A percentile compares a stretch with the other conserved stretches of the same genome.
phyloP scores from a whole-genome alignment of 2,113 vertebrate species.

The Scophthalmus maximus region DNA sequence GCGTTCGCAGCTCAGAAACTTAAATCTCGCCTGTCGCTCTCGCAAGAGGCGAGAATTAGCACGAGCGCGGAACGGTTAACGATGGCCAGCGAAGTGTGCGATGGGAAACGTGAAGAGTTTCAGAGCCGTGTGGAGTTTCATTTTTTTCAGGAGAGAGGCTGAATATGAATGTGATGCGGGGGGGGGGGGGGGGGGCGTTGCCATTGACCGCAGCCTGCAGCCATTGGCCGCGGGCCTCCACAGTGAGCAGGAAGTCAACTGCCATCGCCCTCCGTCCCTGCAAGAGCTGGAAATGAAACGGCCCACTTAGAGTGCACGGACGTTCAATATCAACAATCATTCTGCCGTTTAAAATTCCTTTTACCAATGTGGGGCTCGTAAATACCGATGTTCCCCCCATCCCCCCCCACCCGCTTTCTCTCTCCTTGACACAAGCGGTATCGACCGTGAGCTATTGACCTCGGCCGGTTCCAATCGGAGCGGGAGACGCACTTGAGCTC shows the following conservation, averaged over 20 bases:
- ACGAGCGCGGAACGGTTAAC: background rate
- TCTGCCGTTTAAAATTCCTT: conserved; percentile 57
- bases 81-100: background rate
- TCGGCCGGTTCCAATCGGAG: conserved; percentile 49
- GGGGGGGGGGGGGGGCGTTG: too few species aligned
- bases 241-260: conserved; percentile 39
- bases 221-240: conserved; percentile 36
- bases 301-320: conserved; percentile 40
- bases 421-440: conserved; percentile 64
- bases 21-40: conserved; percentile 4
- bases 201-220: conserved; percentile 31
- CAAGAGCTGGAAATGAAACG: conserved; percentile 47
- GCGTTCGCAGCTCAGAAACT: conserved; percentile 2
- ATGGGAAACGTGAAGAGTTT: conserved; percentile 24
- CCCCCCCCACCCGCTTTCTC: background rate
- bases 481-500: conserved; percentile 34
- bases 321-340: conserved; percentile 63
- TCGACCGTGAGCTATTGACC: conserved; percentile 63
- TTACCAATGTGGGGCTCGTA: conserved; percentile 48
- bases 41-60: conserved; percentile 6
- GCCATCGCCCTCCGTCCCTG: conserved; percentile 32
- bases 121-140: background rate
- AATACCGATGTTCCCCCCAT: conserved; percentile 33
- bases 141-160: conserved; percentile 13
- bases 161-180: conserved; percentile 26